Evolutionary conservation across 1,140 invertebrate genomes (phyloP), one percentile per base, ranked within the genome.

Genomic region (Venustaconcha ellipsiformis): DNA sequence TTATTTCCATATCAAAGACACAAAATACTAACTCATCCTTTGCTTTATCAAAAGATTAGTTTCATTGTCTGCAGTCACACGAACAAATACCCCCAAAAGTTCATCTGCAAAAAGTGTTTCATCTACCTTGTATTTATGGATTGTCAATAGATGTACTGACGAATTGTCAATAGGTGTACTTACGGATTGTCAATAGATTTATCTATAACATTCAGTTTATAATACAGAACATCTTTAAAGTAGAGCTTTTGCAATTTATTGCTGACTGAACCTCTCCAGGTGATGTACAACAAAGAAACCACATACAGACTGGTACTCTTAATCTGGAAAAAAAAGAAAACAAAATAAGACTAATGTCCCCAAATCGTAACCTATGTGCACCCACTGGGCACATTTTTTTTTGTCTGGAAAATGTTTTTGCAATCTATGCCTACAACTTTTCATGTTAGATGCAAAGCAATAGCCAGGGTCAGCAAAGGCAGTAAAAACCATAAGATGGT

Each of bases 181-280:
- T 84, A 92, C 91, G 92, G 91, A 83, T 93, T 93, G 81, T 93
- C 92, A 58, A 92, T 83, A 30, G 71, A 82, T 72, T 89, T 87
- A 67, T 91, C 85, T 12, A 92, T 56, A 30, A 92, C 86, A 87
- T 92, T 92, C 20, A 92, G 74, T 15, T 88, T 82, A 81, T 92
- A 92, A 78, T 91, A 92, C 17, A 88, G 81, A 62, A 90, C 87
- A 57, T 90, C 88, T 55, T 78, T 85, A 82, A 92, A 92, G 83
- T 93, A 93, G 18, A 84, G 58, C n/a, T 80, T 55, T 80, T 93
- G 92, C 14, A 92, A 76, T 59, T 80, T 73, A 66, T 74, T 81
- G 15, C 89, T 90, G 8, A 93, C 70, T 13, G 87, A 68, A 64
- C 90, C 83, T 60, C 92, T 79, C 89, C 91, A 93, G 12, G 84